phyloP scores from a whole-genome alignment of 1,140 invertebrate genomes.

The Galleria mellonella region DNA sequence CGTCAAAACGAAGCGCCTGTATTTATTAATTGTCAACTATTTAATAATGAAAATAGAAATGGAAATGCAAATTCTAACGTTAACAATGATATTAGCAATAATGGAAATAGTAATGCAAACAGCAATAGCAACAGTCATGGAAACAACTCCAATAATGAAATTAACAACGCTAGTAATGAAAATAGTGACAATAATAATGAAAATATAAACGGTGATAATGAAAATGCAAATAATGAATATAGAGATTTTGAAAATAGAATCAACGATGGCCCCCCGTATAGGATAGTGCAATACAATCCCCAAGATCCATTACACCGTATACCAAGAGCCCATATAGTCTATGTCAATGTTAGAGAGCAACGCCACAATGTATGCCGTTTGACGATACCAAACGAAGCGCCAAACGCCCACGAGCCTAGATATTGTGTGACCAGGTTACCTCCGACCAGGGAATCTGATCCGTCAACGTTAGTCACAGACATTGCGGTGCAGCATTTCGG shows the following conservation, averaged over 20 bases:
- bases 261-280: neutral
- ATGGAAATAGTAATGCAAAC: neutral
- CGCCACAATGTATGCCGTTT: conserved; percentile 12
- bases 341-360: conserved; percentile 16
- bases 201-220: neutral
- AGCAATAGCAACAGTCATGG: neutral
- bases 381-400: conserved; percentile 4
- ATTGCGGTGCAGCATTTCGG: conserved; percentile 43
- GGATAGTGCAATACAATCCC: neutral
- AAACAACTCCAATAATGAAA: neutral
- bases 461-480: conserved; percentile 32
- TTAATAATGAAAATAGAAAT: too few relatives aligned
- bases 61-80: too few relatives aligned
- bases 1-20: too few relatives aligned
- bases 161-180: neutral
- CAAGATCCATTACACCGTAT: neutral
- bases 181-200: neutral
- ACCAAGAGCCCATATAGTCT: conserved; percentile 12
- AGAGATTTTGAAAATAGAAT: neutral
- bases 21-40: too few relatives aligned
- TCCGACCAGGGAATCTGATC: conserved; percentile 14
- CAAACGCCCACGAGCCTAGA: neutral
- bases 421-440: neutral
- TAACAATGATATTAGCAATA: neutral
- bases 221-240: neutral